Percentiles rank a stretch among this genome's conserved stretches.
These are phyloP conservation scores for Phoenicopterus ruber DNA, from an alignment of 2,113 vertebrate species.

Conservation along the genomic window DNA sequence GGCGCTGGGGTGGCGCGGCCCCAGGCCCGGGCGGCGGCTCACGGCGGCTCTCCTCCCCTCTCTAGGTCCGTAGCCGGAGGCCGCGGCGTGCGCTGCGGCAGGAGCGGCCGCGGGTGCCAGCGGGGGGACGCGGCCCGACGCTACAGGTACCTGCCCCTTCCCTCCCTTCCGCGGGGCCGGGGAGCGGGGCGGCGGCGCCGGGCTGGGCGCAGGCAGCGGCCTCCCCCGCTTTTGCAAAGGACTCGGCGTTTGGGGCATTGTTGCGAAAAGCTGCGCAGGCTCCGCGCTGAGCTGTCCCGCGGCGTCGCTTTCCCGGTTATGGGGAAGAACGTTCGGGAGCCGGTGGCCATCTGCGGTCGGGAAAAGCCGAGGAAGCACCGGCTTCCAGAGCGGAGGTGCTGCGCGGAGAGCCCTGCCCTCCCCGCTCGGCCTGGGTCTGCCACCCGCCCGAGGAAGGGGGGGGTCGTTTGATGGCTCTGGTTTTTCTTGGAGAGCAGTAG, in stretches of 20 bases:
- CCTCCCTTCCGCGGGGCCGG: not conserved
- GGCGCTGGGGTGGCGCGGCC: not conserved
- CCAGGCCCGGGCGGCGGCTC: not conserved
- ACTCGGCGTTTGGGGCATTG: not conserved
- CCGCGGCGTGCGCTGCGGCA: not conserved
- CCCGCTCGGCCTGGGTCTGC: not conserved
- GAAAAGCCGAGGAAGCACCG: not conserved
- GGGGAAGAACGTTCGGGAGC: not conserved
- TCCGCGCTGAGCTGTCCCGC: not conserved
- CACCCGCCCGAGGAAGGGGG: rapidly evolving
- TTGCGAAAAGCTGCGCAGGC: not conserved
- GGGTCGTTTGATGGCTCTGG: rapidly evolving
- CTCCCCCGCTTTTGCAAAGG: not conserved
- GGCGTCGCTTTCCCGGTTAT: rapidly evolving
- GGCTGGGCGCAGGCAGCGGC: not conserved
- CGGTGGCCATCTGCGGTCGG: not conserved
- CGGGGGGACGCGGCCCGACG: slow-evolving; percentile 40
- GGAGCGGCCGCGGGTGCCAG: slow-evolving; percentile 45
- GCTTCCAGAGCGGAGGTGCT: not conserved
- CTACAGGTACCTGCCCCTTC: not conserved
- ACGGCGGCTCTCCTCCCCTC: slow-evolving; percentile 18
- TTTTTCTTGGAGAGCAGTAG: not conserved
- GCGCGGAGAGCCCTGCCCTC: too few species aligned
- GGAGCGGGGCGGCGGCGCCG: not conserved
- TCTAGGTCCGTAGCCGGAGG: slow-evolving; percentile 32